Conservation (phyloP, 2,113 vertebrate genomes). For the Dendrocopos noguchii region DNA sequence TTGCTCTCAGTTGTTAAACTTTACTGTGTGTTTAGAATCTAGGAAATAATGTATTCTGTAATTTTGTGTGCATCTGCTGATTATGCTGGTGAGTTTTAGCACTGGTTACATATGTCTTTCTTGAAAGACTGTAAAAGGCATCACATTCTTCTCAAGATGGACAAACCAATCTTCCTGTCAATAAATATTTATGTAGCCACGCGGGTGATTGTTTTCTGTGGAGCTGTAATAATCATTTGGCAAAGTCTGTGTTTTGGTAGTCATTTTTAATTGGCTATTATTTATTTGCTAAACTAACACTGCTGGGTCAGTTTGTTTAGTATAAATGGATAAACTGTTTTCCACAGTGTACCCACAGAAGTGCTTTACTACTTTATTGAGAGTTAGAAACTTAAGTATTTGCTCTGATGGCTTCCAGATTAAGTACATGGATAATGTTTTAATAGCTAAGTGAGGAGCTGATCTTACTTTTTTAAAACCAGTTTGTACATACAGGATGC, state of each 20-base stretch:
- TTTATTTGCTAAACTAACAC: neutral
- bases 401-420: neutral
- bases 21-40: neutral
- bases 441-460: neutral
- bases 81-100: neutral
- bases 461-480: neutral
- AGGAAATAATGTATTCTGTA: neutral
- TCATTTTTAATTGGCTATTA: neutral
- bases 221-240: neutral
- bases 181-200: neutral
- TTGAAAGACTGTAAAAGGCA: neutral
- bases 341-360: neutral
- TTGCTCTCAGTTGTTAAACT: neutral
- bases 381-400: neutral
- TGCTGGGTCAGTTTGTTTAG: neutral
- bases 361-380: neutral
- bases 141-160: neutral
- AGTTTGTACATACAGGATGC: neutral
- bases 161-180: neutral
- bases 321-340: neutral
- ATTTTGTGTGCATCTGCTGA: neutral
- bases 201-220: neutral
- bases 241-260: neutral
- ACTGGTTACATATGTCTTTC: neutral
- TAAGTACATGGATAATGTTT: fast-evolving